Conservation (phyloP, 2,797 vertebrate genomes). For the Coluber constrictor region DNA sequence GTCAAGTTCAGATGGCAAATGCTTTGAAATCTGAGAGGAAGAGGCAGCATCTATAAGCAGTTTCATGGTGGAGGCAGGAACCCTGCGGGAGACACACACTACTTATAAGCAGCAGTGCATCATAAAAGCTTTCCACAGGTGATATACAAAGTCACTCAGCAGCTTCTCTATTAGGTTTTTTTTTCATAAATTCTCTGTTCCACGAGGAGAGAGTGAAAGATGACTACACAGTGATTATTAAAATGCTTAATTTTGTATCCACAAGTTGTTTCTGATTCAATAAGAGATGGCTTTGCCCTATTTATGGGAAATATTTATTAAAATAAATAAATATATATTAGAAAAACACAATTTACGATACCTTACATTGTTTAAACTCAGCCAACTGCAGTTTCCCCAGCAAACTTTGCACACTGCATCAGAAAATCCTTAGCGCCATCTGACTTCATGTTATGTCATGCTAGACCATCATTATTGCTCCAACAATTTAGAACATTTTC, state of each 20-base stretch:
- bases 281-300: not conserved
- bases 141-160: slow-evolving; percentile 27
- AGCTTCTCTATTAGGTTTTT: not conserved
- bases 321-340: too few species aligned
- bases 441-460: not conserved
- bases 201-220: not conserved
- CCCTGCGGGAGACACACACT: slow-evolving; percentile 12
- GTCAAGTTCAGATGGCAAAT: not conserved
- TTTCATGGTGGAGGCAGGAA: not conserved
- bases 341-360: not conserved
- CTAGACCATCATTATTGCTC: not conserved
- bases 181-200: not conserved
- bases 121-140: slow-evolving; percentile 28
- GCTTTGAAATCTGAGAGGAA: not conserved
- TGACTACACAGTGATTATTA: not conserved
- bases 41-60: not conserved
- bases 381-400: not conserved
- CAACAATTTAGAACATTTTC: not conserved
- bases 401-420: not conserved
- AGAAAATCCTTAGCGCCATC: not conserved
- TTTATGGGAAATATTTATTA: not conserved
- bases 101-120: not conserved
- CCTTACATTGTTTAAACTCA: not conserved
- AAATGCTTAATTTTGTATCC: not conserved
- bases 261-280: not conserved